phyloP scores from a whole-genome alignment of 1,140 invertebrate genomes.

The Maconellicoccus hirsutus region DNA sequence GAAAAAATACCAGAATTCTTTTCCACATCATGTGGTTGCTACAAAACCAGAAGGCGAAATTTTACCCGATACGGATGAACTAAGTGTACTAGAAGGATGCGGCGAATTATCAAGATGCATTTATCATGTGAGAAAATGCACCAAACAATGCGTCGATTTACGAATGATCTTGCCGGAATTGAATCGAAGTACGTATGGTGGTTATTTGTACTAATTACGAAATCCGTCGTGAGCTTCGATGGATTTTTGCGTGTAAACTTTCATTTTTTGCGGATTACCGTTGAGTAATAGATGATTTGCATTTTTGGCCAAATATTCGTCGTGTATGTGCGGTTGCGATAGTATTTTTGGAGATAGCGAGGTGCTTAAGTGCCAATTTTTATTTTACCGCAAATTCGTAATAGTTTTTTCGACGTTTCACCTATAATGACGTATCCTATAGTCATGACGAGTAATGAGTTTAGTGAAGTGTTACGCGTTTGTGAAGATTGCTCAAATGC shows the following conservation, averaged over 20 bases:
- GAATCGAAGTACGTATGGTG: constrained; percentile 27
- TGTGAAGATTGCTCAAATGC: no score
- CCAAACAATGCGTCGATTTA: constrained; percentile 6
- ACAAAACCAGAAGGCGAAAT: neutral
- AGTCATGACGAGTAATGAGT: no score
- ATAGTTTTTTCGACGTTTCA: no score
- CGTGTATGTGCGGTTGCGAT: no score
- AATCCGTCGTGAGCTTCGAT: neutral
- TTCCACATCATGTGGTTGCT: neutral
- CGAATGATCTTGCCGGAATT: constrained; percentile 27
- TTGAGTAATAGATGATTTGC: neutral
- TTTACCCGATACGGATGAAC: neutral
- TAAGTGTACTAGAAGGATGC: constrained; percentile 20
- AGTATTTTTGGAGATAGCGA: no score
- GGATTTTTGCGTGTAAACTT: neutral
- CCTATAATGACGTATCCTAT: no score
- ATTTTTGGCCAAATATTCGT: neutral
- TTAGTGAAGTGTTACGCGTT: no score
- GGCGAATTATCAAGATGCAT: constrained; percentile 28
- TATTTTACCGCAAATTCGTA: no score
- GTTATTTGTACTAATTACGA: neutral
- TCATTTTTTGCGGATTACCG: neutral
- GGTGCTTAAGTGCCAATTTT: no score
- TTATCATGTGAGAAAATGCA: constrained; percentile 27
- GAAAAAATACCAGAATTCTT: neutral